Percentiles rank a stretch among this genome's conserved stretches.
Evolutionary conservation across 2,888 invertebrate species (phyloP).

Genomic region (Troides aeacus): DNA sequence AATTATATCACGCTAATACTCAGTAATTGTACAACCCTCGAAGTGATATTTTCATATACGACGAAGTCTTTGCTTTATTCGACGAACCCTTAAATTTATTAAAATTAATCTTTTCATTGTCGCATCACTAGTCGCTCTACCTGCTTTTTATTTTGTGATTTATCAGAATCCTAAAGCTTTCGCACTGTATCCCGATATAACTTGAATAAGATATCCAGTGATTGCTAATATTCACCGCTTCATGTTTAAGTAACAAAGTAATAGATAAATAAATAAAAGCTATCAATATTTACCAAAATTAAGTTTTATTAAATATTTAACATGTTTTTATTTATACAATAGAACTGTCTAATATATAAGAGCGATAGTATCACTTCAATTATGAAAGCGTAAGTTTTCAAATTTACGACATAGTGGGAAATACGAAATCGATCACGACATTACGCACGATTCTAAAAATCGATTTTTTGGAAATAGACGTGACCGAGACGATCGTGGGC

Average conservation of each 20-base stretch:
- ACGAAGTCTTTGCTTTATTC: no score
- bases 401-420: not conserved
- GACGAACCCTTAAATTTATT: not conserved
- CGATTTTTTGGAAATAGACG: constrained; percentile 64
- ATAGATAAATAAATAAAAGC: no score
- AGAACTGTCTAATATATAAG: constrained; percentile 17
- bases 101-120: not conserved
- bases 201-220: constrained; percentile 41
- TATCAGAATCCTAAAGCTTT: constrained; percentile 49
- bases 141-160: constrained; percentile 54
- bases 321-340: constrained; percentile 38
- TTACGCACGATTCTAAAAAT: constrained; percentile 69
- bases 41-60: no score
- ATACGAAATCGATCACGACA: constrained; percentile 49
- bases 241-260: no score
- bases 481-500: constrained; percentile 56
- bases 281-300: no score
- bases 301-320: constrained; percentile 31
- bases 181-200: constrained; percentile 51
- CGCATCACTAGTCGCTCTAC: constrained; percentile 47
- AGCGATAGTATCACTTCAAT: constrained; percentile 12
- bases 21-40: no score
- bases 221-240: no score
- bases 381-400: constrained; percentile 15
- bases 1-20: no score